Percentiles rank a stretch among this genome's conserved stretches.
These are phyloP conservation scores for Macroramphosus scolopax DNA, from an alignment of 2,797 vertebrate species.

Conservation along the genomic window DNA sequence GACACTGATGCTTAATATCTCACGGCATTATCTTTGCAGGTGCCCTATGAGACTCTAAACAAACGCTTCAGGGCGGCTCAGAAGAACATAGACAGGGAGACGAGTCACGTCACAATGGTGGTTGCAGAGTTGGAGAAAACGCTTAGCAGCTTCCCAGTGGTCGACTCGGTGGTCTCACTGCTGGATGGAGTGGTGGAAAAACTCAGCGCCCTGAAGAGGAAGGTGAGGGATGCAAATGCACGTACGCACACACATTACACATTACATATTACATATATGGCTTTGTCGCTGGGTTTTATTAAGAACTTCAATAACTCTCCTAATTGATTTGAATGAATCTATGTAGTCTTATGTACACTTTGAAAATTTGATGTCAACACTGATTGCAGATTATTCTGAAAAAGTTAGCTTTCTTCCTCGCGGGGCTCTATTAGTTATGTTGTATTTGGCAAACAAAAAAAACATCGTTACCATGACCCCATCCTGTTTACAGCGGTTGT, in stretches of 20 bases:
- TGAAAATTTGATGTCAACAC: background rate
- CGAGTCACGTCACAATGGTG: slow-evolving; percentile 98
- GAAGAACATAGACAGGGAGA: slow-evolving; percentile 97
- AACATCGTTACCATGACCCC: no score
- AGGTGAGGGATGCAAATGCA: slow-evolving; percentile 72
- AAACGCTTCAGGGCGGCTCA: slow-evolving; percentile 97
- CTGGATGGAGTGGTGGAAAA: slow-evolving; percentile 98
- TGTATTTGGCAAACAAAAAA: background rate
- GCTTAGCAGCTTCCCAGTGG: slow-evolving; percentile 91
- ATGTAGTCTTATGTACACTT: no score
- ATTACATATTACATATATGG: no score
- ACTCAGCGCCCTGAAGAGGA: slow-evolving; percentile 95
- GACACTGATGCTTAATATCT: background rate
- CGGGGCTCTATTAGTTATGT: no score
- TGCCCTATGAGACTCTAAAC: slow-evolving; percentile 97
- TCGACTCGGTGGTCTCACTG: slow-evolving; percentile 95
- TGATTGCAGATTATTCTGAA: no score
- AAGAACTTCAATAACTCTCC: no score
- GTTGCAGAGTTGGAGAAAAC: slow-evolving; percentile 98
- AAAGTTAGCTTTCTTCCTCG: no score
- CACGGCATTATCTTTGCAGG: slow-evolving; percentile 82
- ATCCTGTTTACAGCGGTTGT: no score
- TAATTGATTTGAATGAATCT: no score
- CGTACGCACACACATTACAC: background rate
- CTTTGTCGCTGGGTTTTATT: no score